Conservation (phyloP, 2,888 invertebrate genomes). For the Ophion ellenae region DNA sequence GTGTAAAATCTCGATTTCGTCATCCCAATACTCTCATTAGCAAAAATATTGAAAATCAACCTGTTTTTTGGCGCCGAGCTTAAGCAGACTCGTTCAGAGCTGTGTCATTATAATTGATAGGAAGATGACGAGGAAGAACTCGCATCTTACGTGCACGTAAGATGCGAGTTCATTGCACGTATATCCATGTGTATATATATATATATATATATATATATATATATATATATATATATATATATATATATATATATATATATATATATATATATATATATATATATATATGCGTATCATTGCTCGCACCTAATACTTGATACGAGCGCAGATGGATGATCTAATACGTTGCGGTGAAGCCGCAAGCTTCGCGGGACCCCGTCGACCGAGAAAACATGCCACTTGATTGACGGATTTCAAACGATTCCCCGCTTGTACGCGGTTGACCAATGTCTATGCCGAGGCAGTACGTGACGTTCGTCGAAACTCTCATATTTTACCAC, state of each 20-base stretch:
- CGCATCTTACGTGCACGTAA: not conserved
- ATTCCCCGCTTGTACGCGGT: conserved; percentile 47
- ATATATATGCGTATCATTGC: conserved; percentile 15
- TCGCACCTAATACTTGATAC: conserved; percentile 27
- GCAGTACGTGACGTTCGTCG: conserved; percentile 37
- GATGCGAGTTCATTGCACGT: conserved; percentile 2
- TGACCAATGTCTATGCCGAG: conserved; percentile 41
- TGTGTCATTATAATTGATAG: not conserved
- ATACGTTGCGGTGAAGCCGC: conserved; percentile 66
- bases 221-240: conserved; percentile 15
- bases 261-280: not conserved
- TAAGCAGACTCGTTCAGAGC: not conserved
- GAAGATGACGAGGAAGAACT: not conserved
- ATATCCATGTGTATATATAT: conserved; percentile 6
- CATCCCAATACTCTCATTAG: too few relatives aligned
- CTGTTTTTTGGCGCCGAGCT: too few relatives aligned
- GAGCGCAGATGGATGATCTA: conserved; percentile 15
- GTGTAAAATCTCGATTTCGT: too few relatives aligned
- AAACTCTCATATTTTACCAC: conserved; percentile 27
- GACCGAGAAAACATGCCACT: conserved; percentile 60
- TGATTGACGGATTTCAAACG: conserved; percentile 73
- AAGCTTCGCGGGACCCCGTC: conserved; percentile 58
- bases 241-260: conserved; percentile 13
- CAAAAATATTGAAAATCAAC: too few relatives aligned
- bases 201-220: conserved; percentile 13